Evolutionary conservation across 1,140 invertebrate genomes (phyloP), one percentile per base, ranked within the genome.

Genomic region (Aphaenogaster floridana): DNA sequence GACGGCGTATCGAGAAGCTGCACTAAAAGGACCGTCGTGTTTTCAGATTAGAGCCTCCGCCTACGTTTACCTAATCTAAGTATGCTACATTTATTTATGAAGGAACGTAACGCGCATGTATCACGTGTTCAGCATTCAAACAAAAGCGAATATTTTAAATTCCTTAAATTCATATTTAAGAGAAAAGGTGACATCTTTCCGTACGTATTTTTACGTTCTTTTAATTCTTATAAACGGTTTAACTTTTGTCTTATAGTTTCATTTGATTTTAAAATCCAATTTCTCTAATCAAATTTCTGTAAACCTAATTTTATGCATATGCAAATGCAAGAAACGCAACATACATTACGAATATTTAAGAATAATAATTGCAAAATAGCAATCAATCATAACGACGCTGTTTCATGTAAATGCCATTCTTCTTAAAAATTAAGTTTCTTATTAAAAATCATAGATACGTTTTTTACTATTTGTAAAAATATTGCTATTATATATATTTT

Each of bases 1-100:
- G 78, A 52, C 71, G 39, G 52, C 5, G 68, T 66, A 59, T 78
- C 74, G 85, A 91, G 78, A 79, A 66, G 64, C 63, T 89, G 50
- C 86, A 88, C 88, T 93, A 92, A 93, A 92, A 93, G 91, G 80
- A 50, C 86, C 72, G 42, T 86, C 90, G 76, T 93, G 92, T 93
- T 89, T 87, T 68, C 71, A 90, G 90, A 93, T 93, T 92, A 93
- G 89, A 91, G 39, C 72, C 87, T 87, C 59, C 89, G 76, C 68
- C 71, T 74, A 59, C 72, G 39, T 77, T 76, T 42, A 39, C 54
- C 39, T 61, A 76, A 61, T 61, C 54, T 48, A 21, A 74, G 21
- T 48, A 42, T 17, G 28, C 17, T 48, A 69, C 17, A 74, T 61
- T 83, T 83, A 74, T 83, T 83, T 59, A 72, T 48, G 52, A 59